Base-by-base conservation (phyloP, 2,888 invertebrate genomes). In the Orgyia antiqua region DNA sequence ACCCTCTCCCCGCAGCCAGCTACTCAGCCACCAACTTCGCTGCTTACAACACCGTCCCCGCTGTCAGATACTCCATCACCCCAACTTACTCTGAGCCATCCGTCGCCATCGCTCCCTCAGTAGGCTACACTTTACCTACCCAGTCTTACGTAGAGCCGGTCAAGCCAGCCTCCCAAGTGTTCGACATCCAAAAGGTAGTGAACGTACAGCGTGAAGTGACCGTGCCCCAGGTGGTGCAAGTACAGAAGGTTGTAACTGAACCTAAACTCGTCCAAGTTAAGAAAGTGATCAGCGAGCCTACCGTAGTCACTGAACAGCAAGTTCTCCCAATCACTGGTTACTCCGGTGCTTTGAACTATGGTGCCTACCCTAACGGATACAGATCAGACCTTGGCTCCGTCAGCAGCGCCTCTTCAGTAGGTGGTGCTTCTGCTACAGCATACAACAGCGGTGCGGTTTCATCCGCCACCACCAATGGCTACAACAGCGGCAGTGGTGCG, bases 191-290 rank as follows among this genome's bases (percentile, higher is more conserved):
- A 9, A 51, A 51, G 27, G 43, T 51, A 6, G 51, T 51, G 12
- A 48, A 51, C 31, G 51, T 51, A 7, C 49, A 51, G 29, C 51
- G 51, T 12, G 51, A 51, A 26, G 33, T 51, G 9, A 36, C 37
- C 7, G 49, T 48, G 9, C 51, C 51, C 6, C 45, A 51, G 13
- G 45, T 51, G 2, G 31, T 51, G n/a, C 32, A 42, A n/a, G 51
- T 51, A 21, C 38, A 49, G 17, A 51, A 51, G 13, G 31, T 51
- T 13, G 36, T 51, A 21, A 43, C 37, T 1, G 51, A 45, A 13
- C 51, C 51, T 7, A 51, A 48, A 25, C 25, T 51, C 3, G 32
- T 51, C 12, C 42, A 29, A 10, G 38, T 42, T 6, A 42, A 51
- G 7, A 36, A 51, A 1, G 20, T 15, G 9, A 15, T 6, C 10